Evolutionary conservation across 2,113 vertebrate species (phyloP), one percentile per base, ranked within the genome.

Genomic region (Phalacrocorax pelagicus): DNA sequence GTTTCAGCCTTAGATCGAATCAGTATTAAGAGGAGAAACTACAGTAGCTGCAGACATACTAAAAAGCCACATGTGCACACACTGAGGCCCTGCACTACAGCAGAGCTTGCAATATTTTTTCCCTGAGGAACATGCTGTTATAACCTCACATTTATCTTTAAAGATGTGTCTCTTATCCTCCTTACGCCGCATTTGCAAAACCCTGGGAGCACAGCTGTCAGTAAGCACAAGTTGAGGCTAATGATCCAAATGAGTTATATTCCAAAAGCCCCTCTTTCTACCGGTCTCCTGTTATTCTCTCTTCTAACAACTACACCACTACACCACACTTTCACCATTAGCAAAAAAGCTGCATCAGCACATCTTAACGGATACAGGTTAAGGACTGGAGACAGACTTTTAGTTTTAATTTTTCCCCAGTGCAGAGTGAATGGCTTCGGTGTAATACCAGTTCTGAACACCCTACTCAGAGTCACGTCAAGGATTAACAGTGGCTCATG

Each of bases 281-380:
- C 66, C 2, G 0, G 9, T 18, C 49, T 85, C 26, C 20, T 0
- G 4, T 1, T 4, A 54, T 17, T 26, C 6, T 44, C 26, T 71
- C 44, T 46, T 38, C 14, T 15, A 66, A 55, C 10, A 19, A 8
- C 11, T 15, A 69, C 47, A 66, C 20, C 19, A 8, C 49, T 24
- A 27, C 9, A 47, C 12, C 12, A 47, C 65, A 30, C 19, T 61
- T 59, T 2, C 65, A 67, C 20, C 51, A 8, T 5, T 9, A 67
- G 26, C 22, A 34, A 18, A 92, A 61, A 29, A 66, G 40, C 12
- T 42, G 30, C 42, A 66, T 47, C 42, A 65, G 30, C 51, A 65
- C 14, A 65, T 54, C 32, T 75, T 44, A 75, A 65, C 42, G 13
- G 55, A 14, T 8, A 42, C 9, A 38, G 11, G 20, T 38, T 38